Conservation (phyloP, 2,888 invertebrate genomes). For the Spatulosminthurus flaviceps region DNA sequence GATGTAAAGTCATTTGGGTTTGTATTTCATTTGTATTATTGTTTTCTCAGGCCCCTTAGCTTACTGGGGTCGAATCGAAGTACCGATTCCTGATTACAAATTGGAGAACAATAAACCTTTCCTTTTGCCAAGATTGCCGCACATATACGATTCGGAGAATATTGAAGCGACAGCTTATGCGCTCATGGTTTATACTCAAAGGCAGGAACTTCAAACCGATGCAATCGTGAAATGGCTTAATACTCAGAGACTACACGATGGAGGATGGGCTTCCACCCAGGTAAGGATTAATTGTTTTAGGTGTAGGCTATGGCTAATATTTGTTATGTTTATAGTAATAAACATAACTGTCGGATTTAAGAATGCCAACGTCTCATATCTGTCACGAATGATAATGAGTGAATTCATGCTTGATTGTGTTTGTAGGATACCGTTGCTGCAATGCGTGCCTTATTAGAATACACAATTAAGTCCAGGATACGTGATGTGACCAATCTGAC, state of each 20-base stretch:
- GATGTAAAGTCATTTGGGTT: background rate
- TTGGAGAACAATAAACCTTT: constrained; percentile 92
- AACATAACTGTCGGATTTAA: no score
- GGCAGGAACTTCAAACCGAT: constrained; percentile 83
- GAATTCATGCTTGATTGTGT: constrained; percentile 52
- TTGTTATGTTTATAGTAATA: no score
- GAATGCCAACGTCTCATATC: no score
- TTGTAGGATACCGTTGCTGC: constrained; percentile 84
- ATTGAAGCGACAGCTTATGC: constrained; percentile 94
- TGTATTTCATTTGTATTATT: constrained; percentile 28
- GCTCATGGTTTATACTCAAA: constrained; percentile 84
- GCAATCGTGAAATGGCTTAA: constrained; percentile 92
- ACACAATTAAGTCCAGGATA: constrained; percentile 84
- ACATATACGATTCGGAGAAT: constrained; percentile 88
- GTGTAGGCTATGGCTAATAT: no score
- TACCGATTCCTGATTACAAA: constrained; percentile 84
- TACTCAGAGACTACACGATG: constrained; percentile 83
- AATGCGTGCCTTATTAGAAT: constrained; percentile 87
- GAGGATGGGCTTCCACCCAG: constrained; percentile 89
- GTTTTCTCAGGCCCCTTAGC: constrained; percentile 74
- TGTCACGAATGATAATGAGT: no score
- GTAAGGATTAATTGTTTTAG: constrained; percentile 63
- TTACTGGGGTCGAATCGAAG: constrained; percentile 84
- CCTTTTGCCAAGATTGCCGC: constrained; percentile 85
- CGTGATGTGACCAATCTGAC: constrained; percentile 83